Evolutionary conservation across 37 sponge, comb jelly and placozoan genomes (phyloP), one percentile per base, ranked within the genome.

Genomic region (Cladorhizidae sp.): DNA sequence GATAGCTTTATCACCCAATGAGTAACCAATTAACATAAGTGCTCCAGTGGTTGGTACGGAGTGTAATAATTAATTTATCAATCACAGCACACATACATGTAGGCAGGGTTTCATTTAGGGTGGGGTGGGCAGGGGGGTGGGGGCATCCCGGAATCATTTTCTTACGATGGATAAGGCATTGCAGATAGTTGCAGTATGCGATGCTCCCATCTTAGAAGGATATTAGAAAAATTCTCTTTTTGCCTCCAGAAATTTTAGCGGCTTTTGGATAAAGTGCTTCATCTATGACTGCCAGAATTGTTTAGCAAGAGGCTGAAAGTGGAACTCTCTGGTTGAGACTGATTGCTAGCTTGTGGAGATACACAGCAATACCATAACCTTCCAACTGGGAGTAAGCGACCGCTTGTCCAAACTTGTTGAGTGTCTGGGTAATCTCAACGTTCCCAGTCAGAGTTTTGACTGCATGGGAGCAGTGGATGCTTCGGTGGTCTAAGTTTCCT

Each of bases 251-350:
- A 52, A 52, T 52, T 52, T 52, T 15, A 18, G 54, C 15, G 11
- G 54, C 54, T 52, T 52, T 52, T 18, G 54, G 15, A 52, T 18
- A 52, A 15, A 52, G 11, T 52, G 54, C 54, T 52, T 52, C 15
- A 52, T 52, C 11, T 15, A 52, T 52, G 54, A 52, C 54, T 15
- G 15, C 54, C 15, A 15, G 15, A 52, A 52, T 52, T 15, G 15
- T 52, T 52, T 52, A 52, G 54, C 54, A 52, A 22, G 64, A 63
- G 64, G 64, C 64, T 63, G 64, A 25, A 63, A 63, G 64, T 63
- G 64, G 25, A 63, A 63, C 21, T 22, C 21, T 63, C 26, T 63
- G 64, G 64, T 63, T 63, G 64, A 63, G 64, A 63, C 64, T 63
- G 23, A 25, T 22, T 63, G 64, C 64, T 63, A 63, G 64, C 64